Evolutionary conservation across 1,140 invertebrate species (phyloP).

Genomic region (Radopholus similis): DNA sequence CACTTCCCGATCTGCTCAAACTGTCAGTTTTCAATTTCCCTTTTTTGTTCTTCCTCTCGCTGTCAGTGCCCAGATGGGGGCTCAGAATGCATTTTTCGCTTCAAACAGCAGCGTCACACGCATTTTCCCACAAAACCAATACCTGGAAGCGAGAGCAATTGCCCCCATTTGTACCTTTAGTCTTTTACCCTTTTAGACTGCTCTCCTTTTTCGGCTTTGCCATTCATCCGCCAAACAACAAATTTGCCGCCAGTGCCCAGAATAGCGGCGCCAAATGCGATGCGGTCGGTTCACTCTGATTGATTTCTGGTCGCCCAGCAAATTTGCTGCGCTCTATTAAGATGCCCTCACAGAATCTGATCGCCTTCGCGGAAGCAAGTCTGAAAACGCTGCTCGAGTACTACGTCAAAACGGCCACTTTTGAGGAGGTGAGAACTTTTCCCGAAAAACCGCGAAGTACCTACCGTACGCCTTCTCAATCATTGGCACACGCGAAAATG

Average conservation of each 20-base stretch:
- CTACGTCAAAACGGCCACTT: constrained; percentile 38
- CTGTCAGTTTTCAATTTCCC: constrained; percentile 14
- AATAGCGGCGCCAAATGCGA: background rate
- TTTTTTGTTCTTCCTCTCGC: background rate
- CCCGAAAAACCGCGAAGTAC: no score
- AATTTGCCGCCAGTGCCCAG: constrained; percentile 18
- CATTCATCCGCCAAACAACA: constrained; percentile 34
- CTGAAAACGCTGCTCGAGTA: constrained; percentile 48
- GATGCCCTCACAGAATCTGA: constrained; percentile 38
- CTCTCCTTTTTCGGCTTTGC: constrained; percentile 43
- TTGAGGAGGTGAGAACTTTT: constrained; percentile 39
- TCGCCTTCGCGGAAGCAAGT: constrained; percentile 52
- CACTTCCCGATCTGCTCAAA: constrained; percentile 46
- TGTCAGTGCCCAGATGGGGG: background rate
- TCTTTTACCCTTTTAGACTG: background rate
- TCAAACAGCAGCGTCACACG: no score
- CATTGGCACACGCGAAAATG: no score
- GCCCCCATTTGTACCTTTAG: no score
- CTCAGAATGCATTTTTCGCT: background rate
- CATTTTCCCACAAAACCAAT: no score
- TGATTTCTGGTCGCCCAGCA: background rate
- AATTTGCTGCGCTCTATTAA: background rate
- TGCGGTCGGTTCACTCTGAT: background rate
- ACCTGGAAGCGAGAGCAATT: no score
- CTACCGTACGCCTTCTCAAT: no score